These are phyloP conservation scores for Myotis yumanensis DNA, from an alignment of 2,113 vertebrate species.

Conservation along the genomic window DNA sequence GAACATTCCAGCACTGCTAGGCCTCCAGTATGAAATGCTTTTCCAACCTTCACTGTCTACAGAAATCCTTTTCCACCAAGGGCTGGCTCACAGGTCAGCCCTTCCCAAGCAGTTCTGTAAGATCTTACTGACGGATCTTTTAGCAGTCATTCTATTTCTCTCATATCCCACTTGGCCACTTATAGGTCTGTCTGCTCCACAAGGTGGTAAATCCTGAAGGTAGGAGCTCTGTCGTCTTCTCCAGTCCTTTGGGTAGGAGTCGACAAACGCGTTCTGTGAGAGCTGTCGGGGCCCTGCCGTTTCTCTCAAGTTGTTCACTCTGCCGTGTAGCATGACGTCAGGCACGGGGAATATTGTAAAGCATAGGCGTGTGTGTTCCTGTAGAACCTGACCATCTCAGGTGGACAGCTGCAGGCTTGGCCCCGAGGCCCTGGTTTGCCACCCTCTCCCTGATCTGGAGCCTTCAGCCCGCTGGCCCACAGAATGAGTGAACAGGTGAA, in stretches of 20 bases:
- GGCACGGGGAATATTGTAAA: too few species aligned
- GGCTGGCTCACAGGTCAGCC: background rate
- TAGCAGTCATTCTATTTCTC: background rate
- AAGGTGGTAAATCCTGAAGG: background rate
- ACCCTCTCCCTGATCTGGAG: background rate
- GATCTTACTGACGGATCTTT: background rate
- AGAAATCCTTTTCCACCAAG: background rate
- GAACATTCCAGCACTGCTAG: background rate
- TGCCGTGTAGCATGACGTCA: background rate
- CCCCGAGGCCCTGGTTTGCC: background rate
- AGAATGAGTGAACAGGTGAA: background rate
- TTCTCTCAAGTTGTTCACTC: background rate
- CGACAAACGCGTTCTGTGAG: background rate
- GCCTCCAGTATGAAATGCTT: background rate
- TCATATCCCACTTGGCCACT: background rate
- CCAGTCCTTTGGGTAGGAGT: background rate
- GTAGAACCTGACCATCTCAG: background rate
- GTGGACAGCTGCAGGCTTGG: background rate
- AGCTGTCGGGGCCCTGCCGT: background rate
- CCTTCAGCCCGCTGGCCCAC: background rate
- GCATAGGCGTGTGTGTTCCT: rapidly evolving
- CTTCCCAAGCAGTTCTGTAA: background rate
- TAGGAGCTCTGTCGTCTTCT: background rate
- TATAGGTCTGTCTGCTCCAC: background rate
- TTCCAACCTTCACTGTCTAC: background rate